Evolutionary conservation across 2,113 vertebrate genomes (phyloP).

Genomic region (Megalops atlanticus): DNA sequence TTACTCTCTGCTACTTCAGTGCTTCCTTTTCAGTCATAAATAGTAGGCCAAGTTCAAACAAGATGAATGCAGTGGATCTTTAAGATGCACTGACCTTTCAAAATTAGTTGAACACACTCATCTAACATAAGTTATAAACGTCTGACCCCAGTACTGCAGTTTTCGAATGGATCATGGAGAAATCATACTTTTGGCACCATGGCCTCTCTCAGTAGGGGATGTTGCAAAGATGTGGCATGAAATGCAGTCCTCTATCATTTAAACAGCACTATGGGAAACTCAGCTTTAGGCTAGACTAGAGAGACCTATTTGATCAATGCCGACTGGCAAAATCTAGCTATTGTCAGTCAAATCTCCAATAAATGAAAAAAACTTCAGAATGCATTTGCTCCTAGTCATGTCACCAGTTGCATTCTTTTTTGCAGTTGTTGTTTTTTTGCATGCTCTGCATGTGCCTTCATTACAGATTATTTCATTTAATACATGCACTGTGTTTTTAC

Average conservation of each 20-base stretch:
- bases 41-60: constrained; percentile 11
- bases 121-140: constrained; percentile 39
- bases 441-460: neutral
- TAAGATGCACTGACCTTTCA: constrained; percentile 49
- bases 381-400: too few species aligned
- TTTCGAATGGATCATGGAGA: neutral
- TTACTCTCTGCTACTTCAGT: neutral
- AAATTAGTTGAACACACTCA: constrained; percentile 35
- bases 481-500: neutral
- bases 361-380: too few species aligned
- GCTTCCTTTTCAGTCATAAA: neutral
- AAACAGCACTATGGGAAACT: too few species aligned
- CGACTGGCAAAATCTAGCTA: neutral
- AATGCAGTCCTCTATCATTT: neutral
- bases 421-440: neutral
- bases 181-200: neutral
- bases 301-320: neutral
- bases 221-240: neutral
- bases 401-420: neutral
- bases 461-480: neutral
- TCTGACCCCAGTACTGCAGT: constrained; percentile 4
- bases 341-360: neutral
- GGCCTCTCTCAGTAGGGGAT: neutral
- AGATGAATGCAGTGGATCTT: constrained; percentile 15
- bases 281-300: neutral